Evolutionary conservation across 2,797 vertebrate genomes (phyloP), one percentile per base, ranked within the genome.

Genomic region (Monodelphis domestica): DNA sequence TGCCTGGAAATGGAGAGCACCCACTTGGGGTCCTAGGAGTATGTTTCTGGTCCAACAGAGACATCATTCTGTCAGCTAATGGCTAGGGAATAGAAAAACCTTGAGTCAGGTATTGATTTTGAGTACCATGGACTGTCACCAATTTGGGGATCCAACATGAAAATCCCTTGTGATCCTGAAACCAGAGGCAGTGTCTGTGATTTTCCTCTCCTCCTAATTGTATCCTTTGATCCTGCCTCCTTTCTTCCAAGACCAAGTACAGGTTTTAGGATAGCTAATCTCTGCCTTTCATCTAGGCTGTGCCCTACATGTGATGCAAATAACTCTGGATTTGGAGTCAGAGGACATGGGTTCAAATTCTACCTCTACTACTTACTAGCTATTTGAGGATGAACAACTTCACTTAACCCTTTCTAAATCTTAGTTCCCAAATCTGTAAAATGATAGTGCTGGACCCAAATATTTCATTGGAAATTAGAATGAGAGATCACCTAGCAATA

Each of bases 1-100:
- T 93, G 92, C 91, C 94, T 93, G 55, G 90, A 89, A 54, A 93
- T 33, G 30, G 57, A 94, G 91, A 87, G 53, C 92, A 93, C 53
- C 90, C 52, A 33, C 38, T 0, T 1, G 53, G 70, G 52, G 33
- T 53, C 89, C 38, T 70, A 63, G 59, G 53, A 53, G 87, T 63
- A 21, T 3, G 12, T 29, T 78, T 78, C 38, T 9, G 10, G 21
- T 45, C 9, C 3, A n/a, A n/a, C 38, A n/a, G 21, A 57, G 51
- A 70, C 3, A 10, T 28, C 21, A 78, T 45, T 78, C 38, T 78
- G 38, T 53, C 53, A 78, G 33, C 50, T 38, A 55, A 29, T 87
- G 89, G 90, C 26, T 87, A 55, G 93, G 51, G 50, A 38, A 33
- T 1, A 3, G 87, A 28, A 88, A 87, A 30, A 63, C 54, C 87